Percentiles rank a stretch among this genome's conserved stretches.
Conservation (phyloP, 2,797 vertebrate genomes). For the Anas georgica region DNA sequence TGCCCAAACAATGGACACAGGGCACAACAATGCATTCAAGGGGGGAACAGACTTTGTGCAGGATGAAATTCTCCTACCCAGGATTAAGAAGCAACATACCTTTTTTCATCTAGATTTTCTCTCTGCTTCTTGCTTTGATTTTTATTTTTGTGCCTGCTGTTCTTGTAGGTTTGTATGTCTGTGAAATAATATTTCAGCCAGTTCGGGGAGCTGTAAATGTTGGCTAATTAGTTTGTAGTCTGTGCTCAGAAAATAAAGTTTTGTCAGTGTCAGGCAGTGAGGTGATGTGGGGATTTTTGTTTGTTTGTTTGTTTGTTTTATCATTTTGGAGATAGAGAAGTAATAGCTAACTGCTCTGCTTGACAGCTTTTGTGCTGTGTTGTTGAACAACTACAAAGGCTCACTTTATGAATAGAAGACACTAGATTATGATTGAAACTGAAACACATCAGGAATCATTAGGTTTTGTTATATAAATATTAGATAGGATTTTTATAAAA, state of each 20-base stretch:
- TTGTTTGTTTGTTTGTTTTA: not conserved
- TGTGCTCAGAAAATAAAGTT: not conserved
- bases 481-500: conserved; percentile 45
- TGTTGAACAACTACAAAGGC: conserved; percentile 6
- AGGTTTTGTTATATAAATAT: conserved; percentile 65
- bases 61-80: rapidly evolving
- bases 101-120: not conserved
- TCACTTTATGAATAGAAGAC: conserved; percentile 9
- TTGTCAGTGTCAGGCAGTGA: not conserved
- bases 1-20: not conserved
- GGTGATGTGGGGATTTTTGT: not conserved
- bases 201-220: not conserved
- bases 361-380: not conserved
- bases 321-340: not conserved
- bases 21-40: not conserved
- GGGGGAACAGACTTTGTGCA: not conserved
- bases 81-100: not conserved
- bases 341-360: not conserved
- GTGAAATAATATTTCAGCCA: not conserved
- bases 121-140: not conserved
- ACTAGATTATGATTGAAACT: conserved; percentile 52
- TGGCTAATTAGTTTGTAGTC: conserved; percentile 18
- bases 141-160: not conserved
- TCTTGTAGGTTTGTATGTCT: not conserved
- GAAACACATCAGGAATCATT: conserved; percentile 51